Percentiles rank a stretch among this genome's conserved stretches.
Conservation (phyloP, 2,888 invertebrate species). For the Dioctria linearis region DNA sequence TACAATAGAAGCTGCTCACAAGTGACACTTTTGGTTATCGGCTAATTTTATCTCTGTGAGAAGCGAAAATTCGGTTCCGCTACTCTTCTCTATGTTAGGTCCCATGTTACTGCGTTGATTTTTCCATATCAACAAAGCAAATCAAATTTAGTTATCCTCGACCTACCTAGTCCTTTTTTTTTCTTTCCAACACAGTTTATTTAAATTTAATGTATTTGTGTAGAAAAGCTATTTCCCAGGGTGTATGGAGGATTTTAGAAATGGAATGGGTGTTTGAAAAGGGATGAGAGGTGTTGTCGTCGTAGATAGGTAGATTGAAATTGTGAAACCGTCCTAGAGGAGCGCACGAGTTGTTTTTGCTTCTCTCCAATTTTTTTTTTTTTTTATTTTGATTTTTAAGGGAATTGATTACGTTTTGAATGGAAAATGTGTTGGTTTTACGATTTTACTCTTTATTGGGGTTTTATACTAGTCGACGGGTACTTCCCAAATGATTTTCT, state of each 20-base stretch:
- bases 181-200: constrained; percentile 20
- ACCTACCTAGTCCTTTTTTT: not conserved
- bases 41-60: constrained; percentile 35
- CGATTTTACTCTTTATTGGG: constrained; percentile 24
- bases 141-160: constrained; percentile 45
- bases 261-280: constrained; percentile 7
- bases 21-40: constrained; percentile 47
- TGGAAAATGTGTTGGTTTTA: constrained; percentile 37
- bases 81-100: not conserved
- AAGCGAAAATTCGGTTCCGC: constrained; percentile 4
- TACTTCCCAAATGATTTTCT: no score
- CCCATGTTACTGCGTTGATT: constrained; percentile 36
- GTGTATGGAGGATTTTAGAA: not conserved
- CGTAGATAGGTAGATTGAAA: constrained; percentile 22
- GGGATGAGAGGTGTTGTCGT: constrained; percentile 22
- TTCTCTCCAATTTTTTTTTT: not conserved
- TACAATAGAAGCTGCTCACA: constrained; percentile 1
- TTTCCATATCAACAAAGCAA: constrained; percentile 49
- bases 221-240: not conserved
- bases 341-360: not conserved
- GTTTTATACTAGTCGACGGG: no score
- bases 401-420: constrained; percentile 39
- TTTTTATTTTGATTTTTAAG: not conserved
- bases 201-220: constrained; percentile 34
- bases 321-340: constrained; percentile 26